Evolutionary conservation across 2,797 vertebrate genomes (phyloP).

Genomic region (Hypotaenidia philippensis): DNA sequence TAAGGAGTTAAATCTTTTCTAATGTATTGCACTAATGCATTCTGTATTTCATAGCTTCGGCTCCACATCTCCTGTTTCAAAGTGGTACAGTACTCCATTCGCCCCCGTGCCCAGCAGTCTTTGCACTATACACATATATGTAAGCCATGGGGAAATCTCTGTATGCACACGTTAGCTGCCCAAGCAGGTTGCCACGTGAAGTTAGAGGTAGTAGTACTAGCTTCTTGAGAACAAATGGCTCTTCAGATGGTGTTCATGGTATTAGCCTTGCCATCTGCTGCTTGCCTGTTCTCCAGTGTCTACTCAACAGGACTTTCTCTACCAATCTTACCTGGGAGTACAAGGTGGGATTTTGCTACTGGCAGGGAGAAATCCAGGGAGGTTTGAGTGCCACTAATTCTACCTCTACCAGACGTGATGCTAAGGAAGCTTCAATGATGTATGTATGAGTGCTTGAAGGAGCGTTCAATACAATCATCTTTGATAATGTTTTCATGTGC

Average conservation of each 20-base stretch:
- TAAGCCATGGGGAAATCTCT: conserved; percentile 27
- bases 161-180: neutral
- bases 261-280: neutral
- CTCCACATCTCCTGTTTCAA: conserved; percentile 6
- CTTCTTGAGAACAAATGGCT: neutral
- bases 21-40: conserved; percentile 57
- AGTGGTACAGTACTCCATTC: conserved; percentile 24
- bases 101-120: neutral
- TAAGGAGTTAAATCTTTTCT: conserved; percentile 30
- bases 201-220: neutral
- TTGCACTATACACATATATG: conserved; percentile 5
- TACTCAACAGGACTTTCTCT: neutral
- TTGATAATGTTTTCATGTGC: neutral
- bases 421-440: neutral
- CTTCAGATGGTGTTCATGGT: neutral
- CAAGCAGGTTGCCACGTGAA: neutral
- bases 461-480: conserved; percentile 13
- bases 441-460: conserved; percentile 15
- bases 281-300: neutral
- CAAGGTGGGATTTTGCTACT: neutral
- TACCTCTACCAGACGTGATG: conserved; percentile 43
- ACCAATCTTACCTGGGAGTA: neutral
- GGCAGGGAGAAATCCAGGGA: neutral
- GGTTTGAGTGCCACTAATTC: neutral
- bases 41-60: conserved; percentile 45